phyloP scores from a whole-genome alignment of 2,888 invertebrate genomes.

The Phaonia tiefii region DNA sequence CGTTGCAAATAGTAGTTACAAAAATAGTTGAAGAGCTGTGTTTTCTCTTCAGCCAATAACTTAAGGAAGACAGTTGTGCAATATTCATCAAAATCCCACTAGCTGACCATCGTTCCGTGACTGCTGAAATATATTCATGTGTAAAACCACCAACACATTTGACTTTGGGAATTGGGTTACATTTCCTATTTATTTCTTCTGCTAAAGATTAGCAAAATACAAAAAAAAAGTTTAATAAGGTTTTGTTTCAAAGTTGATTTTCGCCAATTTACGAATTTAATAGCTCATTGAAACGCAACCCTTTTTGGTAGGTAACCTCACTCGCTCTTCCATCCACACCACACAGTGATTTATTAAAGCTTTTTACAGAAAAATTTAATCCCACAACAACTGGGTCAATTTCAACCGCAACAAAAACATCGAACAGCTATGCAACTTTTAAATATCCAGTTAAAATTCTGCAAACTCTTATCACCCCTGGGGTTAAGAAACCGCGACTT shows the following conservation, averaged over 20 bases:
- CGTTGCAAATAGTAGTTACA: too few relatives aligned
- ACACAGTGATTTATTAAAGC: neutral
- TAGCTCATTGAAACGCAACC: slow-evolving; percentile 57
- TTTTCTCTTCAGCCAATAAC: too few relatives aligned
- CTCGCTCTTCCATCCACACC: neutral
- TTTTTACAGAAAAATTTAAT: neutral
- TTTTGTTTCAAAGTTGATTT: neutral
- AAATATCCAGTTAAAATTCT: neutral
- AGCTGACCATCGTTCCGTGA: too few relatives aligned
- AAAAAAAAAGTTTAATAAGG: slow-evolving; percentile 14
- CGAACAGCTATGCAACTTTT: neutral
- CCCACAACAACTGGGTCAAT: slow-evolving; percentile 8
- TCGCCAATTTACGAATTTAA: slow-evolving; percentile 46
- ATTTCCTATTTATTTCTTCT: slow-evolving; percentile 17
- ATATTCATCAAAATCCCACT: too few relatives aligned
- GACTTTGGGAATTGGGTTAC: slow-evolving; percentile 24
- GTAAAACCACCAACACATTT: neutral
- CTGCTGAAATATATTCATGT: too few relatives aligned
- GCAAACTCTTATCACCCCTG: neutral
- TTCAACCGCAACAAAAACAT: neutral
- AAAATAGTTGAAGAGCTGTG: too few relatives aligned
- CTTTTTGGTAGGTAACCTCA: too few relatives aligned
- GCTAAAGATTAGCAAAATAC: neutral
- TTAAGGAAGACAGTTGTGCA: too few relatives aligned
- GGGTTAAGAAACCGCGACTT: neutral